Evolutionary conservation across 2,113 vertebrate genomes (phyloP).

Genomic region (Nothoprocta perdicaria): DNA sequence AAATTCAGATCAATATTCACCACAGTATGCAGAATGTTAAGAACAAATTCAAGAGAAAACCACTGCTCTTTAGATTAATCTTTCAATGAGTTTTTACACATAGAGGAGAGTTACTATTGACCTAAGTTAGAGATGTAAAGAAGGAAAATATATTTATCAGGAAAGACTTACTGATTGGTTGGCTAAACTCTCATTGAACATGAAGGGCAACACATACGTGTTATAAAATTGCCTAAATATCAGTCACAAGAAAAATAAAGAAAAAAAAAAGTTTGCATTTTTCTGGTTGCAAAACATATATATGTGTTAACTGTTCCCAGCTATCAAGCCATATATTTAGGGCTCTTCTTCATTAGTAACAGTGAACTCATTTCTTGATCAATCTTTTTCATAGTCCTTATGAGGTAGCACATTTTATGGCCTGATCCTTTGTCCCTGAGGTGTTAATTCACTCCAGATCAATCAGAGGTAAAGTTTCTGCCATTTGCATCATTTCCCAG

Average conservation of each 20-base stretch:
- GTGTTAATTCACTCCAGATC: not conserved
- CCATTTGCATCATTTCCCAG: not conserved
- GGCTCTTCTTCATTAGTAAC: not conserved
- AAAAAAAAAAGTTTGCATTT: not conserved
- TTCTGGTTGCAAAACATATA: not conserved
- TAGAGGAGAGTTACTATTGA: not conserved
- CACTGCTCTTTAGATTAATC: conserved; percentile 23
- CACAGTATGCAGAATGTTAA: not conserved
- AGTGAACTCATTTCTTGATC: not conserved
- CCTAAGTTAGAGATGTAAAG: not conserved
- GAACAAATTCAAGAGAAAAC: conserved; percentile 10
- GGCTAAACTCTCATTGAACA: not conserved
- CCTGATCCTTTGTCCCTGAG: not conserved
- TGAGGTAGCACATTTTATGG: not conserved
- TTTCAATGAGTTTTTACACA: not conserved
- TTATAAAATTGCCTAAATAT: not conserved
- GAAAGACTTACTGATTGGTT: not conserved
- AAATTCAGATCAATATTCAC: conserved; percentile 51
- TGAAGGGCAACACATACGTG: not conserved
- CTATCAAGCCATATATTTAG: not conserved
- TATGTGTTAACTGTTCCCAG: not conserved
- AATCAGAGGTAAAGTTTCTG: not conserved
- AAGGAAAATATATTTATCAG: not conserved
- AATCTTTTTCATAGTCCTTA: not conserved
- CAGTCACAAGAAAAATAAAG: not conserved